Base-by-base conservation (phyloP, 2,888 invertebrate genomes). In the Rotaria socialis region DNA sequence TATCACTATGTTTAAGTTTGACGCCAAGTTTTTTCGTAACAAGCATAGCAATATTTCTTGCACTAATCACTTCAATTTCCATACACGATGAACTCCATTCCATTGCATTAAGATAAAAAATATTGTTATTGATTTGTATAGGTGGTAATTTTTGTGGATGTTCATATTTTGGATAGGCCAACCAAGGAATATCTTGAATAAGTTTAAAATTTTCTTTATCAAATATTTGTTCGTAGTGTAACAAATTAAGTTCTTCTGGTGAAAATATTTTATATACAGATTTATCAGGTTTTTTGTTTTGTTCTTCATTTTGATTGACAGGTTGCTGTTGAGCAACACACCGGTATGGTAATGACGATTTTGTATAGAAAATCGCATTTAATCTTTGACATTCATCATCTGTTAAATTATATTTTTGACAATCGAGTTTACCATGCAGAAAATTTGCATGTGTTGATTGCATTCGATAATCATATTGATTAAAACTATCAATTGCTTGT, bases 71-170 rank as follows among this genome's bases (percentile, higher is more conserved):
- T 89, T 93, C 93, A 93, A 94, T 94, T 91, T 94, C 94, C 93
- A 94, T 94, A 0, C 94, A 93, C 89, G 93, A 93, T 0, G 93
- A 93, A 3, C 93, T 93, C 92, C 93, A 93, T 89, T 94, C 94
- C 85, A 94, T 93, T 10, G 93, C 93, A 91, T 94, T 94, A 0
- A 93, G 89, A 89, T 94, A 92, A 89, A 93, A 94, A 27, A 86
- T 50, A 67, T 84, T 41, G 6, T 85, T 55, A 55, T 86, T 87
- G 4, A 35, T 43, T 55, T 85, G 47, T 50, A 27, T 58, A 24
- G 47, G 47, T 22, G 67, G 84, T 14, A 56, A 35, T 50, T 43
- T 74, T 19, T 50, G n/a, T 75, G 75, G 75, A 75, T 75, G 27
- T 22, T 41, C 41, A 89, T 93, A 93, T 80, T 92, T 90, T 1